Percentiles rank a stretch among this genome's conserved stretches.
phyloP scores from a whole-genome alignment of 2,113 vertebrate genomes.

The Chaenocephalus aceratus region DNA sequence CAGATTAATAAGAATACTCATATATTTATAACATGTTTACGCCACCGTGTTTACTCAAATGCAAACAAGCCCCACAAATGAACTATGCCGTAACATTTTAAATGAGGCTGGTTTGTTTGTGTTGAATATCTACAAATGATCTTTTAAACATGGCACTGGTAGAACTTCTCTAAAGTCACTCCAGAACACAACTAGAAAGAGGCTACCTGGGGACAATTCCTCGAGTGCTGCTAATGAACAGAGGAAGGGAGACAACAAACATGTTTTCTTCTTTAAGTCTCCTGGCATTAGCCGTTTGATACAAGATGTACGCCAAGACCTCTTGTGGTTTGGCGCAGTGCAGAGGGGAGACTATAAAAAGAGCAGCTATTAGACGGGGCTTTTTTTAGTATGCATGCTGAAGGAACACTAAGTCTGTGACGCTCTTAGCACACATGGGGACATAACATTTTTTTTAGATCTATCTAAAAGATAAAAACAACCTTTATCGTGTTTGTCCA shows the following conservation, averaged over 20 bases:
- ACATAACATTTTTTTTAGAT: slow-evolving; percentile 41
- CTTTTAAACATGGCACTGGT: slow-evolving; percentile 78
- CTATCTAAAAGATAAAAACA: slow-evolving; percentile 29
- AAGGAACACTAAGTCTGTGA: slow-evolving; percentile 36
- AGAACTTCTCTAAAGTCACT: slow-evolving; percentile 74
- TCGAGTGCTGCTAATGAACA: slow-evolving; percentile 78
- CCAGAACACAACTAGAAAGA: slow-evolving; percentile 72
- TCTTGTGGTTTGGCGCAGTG: slow-evolving; percentile 61
- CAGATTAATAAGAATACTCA: slow-evolving; percentile 73
- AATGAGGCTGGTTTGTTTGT: slow-evolving; percentile 79
- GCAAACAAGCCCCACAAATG: slow-evolving; percentile 75
- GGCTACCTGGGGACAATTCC: slow-evolving; percentile 74
- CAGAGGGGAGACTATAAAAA: slow-evolving; percentile 63
- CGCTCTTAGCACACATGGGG: slow-evolving; percentile 58
- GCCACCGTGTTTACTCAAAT: slow-evolving; percentile 68
- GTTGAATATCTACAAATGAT: slow-evolving; percentile 80
- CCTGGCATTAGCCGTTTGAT: slow-evolving; percentile 74
- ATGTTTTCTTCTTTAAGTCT: slow-evolving; percentile 75
- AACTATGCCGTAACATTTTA: slow-evolving; percentile 72
- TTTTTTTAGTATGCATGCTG: slow-evolving; percentile 54
- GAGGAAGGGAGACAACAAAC: slow-evolving; percentile 72
- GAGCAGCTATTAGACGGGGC: slow-evolving; percentile 42
- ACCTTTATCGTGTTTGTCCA: too few relatives aligned
- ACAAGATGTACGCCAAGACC: slow-evolving; percentile 61
- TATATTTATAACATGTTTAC: slow-evolving; percentile 79